phyloP scores from a whole-genome alignment of 2,113 vertebrate species.

The Dasyurus viverrinus region DNA sequence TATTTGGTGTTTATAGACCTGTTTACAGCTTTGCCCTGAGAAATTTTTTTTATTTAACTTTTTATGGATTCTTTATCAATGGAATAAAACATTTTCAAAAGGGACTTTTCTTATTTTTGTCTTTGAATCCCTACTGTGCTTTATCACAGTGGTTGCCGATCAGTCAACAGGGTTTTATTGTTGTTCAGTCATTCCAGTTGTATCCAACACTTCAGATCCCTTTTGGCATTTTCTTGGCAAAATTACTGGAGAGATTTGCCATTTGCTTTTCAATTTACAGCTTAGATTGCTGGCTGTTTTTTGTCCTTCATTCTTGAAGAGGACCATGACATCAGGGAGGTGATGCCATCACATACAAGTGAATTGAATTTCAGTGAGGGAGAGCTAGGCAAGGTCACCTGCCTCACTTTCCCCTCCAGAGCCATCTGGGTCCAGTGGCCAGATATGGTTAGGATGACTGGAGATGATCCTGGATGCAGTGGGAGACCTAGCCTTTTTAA shows the following conservation, averaged over 20 bases:
- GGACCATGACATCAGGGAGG: too few relatives aligned
- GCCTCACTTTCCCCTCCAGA: too few relatives aligned
- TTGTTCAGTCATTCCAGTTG: background rate
- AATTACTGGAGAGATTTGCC: background rate
- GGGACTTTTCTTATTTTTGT: background rate
- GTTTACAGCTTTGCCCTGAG: background rate
- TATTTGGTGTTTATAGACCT: rapidly evolving
- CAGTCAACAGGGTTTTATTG: background rate
- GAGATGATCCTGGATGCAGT: too few relatives aligned
- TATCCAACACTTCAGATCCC: background rate
- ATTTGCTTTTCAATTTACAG: background rate
- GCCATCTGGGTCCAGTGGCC: too few relatives aligned
- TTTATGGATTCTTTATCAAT: background rate
- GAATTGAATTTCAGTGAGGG: too few relatives aligned
- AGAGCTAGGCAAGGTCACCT: too few relatives aligned
- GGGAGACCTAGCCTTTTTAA: too few relatives aligned
- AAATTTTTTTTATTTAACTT: background rate
- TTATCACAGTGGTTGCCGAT: background rate
- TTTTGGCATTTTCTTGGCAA: background rate
- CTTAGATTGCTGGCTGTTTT: background rate
- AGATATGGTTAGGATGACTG: too few relatives aligned
- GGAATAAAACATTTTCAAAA: background rate
- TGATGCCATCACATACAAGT: too few relatives aligned
- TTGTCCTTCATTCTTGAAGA: too few relatives aligned
- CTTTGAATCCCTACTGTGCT: background rate